phyloP scores from a whole-genome alignment of 2,888 invertebrate genomes.

The Rhabditoides inermis region DNA sequence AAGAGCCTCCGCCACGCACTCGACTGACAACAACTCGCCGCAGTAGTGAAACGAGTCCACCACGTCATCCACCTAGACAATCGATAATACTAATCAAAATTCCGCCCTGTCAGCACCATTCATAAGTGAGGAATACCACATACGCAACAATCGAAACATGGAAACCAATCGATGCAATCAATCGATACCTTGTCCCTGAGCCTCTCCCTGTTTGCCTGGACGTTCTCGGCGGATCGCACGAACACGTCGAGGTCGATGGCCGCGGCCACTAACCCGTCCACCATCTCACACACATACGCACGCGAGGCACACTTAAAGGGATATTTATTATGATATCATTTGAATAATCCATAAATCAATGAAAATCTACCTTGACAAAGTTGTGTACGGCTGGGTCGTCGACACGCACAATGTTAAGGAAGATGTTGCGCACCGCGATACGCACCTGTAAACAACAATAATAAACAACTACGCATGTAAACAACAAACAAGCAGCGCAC shows the following conservation, averaged over 20 bases:
- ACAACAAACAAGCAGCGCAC: slow-evolving; percentile 53
- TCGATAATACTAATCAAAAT: background rate
- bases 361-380: slow-evolving; percentile 34
- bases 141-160: too few relatives aligned
- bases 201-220: slow-evolving; percentile 61
- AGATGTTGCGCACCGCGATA: slow-evolving; percentile 92
- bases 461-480: background rate
- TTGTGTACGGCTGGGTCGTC: slow-evolving; percentile 41
- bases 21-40: slow-evolving; percentile 24
- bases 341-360: background rate
- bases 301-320: slow-evolving; percentile 60
- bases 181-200: slow-evolving; percentile 33
- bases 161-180: too few relatives aligned
- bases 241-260: slow-evolving; percentile 88
- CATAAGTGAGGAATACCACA: too few relatives aligned
- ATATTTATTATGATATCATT: background rate
- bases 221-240: slow-evolving; percentile 78
- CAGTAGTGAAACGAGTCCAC: slow-evolving; percentile 58
- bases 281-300: slow-evolving; percentile 94
- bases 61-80: slow-evolving; percentile 67
- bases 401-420: slow-evolving; percentile 79
- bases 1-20: slow-evolving; percentile 19
- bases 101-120: too few relatives aligned
- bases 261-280: slow-evolving; percentile 97
- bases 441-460: slow-evolving; percentile 58